Evolutionary conservation across 1,140 invertebrate species (phyloP).

Genomic region (Cotesia vestalis): DNA sequence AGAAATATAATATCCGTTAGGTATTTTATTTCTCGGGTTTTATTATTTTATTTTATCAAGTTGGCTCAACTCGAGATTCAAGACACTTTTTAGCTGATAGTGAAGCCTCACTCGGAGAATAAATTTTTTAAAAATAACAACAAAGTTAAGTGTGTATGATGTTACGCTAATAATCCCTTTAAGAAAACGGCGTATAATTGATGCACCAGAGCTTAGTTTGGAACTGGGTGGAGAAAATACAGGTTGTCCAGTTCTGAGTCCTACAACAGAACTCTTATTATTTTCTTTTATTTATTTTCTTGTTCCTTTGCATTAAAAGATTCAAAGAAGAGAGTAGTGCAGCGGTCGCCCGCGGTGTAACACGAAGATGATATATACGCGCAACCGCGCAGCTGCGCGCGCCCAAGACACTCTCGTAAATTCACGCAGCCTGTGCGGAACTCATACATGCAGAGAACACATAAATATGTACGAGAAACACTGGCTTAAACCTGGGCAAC

Average conservation of each 20-base stretch:
- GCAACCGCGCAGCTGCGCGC: conserved; percentile 57
- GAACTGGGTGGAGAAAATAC: conserved; percentile 64
- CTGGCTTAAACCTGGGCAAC: no score
- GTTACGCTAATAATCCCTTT: conserved; percentile 60
- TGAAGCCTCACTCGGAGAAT: not conserved
- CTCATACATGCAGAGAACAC: not conserved
- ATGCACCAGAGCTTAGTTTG: conserved; percentile 58
- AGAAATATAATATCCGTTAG: conserved; percentile 18
- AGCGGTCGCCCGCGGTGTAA: conserved; percentile 63
- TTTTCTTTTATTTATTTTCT: conserved; percentile 48
- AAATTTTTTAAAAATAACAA: not conserved
- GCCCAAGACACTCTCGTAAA: conserved; percentile 36
- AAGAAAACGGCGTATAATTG: conserved; percentile 59
- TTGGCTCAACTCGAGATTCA: no score
- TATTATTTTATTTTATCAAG: no score
- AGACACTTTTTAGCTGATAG: not conserved
- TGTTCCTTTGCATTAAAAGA: conserved; percentile 34
- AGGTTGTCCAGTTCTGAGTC: conserved; percentile 57
- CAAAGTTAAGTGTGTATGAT: conserved; percentile 22
- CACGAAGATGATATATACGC: conserved; percentile 65
- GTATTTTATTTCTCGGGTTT: not conserved
- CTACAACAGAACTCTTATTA: not conserved
- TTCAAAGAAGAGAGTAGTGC: conserved; percentile 43
- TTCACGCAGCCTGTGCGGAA: conserved; percentile 35
- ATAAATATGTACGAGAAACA: no score